phyloP scores from a whole-genome alignment of 2,888 invertebrate species.

The Meiosimyza decipiens region DNA sequence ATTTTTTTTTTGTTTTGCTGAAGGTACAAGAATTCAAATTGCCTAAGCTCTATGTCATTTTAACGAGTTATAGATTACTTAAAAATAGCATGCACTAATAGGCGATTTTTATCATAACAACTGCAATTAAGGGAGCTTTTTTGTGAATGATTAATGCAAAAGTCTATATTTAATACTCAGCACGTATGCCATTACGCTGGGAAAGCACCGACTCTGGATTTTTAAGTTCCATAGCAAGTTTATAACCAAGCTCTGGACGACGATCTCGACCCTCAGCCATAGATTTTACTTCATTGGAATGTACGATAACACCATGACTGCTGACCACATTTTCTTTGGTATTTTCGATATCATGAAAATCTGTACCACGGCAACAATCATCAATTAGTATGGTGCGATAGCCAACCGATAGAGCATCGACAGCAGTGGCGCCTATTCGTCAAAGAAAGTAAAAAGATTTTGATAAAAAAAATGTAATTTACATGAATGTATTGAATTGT shows the following conservation, averaged over 20 bases:
- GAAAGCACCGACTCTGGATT: slow-evolving; percentile 69
- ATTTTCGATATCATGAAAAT: slow-evolving; percentile 83
- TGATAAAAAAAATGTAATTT: background rate
- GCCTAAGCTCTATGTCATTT: background rate
- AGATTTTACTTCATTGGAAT: slow-evolving; percentile 80
- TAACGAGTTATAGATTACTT: background rate
- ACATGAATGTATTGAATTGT: background rate
- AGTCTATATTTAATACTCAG: slow-evolving; percentile 47
- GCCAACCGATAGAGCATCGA: slow-evolving; percentile 89
- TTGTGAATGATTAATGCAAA: too few relatives aligned
- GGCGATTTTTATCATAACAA: too few relatives aligned
- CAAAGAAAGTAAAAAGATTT: background rate
- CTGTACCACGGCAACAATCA: slow-evolving; percentile 91
- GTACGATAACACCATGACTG: slow-evolving; percentile 84
- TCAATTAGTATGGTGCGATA: slow-evolving; percentile 90
- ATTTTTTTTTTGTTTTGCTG: background rate
- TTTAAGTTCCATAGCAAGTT: slow-evolving; percentile 85
- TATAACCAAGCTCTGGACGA: slow-evolving; percentile 88
- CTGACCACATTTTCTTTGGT: slow-evolving; percentile 81
- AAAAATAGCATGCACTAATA: background rate
- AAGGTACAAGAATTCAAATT: background rate
- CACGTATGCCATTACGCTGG: slow-evolving; percentile 59
- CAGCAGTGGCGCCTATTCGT: slow-evolving; percentile 81
- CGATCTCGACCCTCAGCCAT: slow-evolving; percentile 91
- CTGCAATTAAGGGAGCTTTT: too few relatives aligned